These are phyloP conservation scores for Carassius carassius DNA, from an alignment of 2,113 vertebrate genomes.

Conservation along the genomic window DNA sequence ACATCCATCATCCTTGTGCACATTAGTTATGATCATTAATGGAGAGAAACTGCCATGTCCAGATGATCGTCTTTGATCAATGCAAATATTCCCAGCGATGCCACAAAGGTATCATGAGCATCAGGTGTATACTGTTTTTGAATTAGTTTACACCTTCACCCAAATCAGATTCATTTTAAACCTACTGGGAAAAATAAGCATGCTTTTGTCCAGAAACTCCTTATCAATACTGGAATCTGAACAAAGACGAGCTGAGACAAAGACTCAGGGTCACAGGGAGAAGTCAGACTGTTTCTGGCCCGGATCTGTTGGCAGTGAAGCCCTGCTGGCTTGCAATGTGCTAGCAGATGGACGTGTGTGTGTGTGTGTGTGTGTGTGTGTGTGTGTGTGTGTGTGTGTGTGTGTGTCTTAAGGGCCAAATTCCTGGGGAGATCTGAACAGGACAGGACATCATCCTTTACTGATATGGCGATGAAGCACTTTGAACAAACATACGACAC, in stretches of 20 bases:
- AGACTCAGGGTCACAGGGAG: not conserved
- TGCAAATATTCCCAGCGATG: not conserved
- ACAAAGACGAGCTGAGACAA: slow-evolving; percentile 9
- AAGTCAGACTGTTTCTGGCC: slow-evolving; percentile 8
- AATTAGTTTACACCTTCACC: no score
- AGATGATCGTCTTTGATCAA: not conserved
- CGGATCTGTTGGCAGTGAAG: not conserved
- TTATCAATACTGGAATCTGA: not conserved
- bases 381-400: not conserved
- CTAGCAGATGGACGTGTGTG: slow-evolving; percentile 49
- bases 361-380: slow-evolving; percentile 21
- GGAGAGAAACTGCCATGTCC: not conserved
- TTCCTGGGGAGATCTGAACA: not conserved
- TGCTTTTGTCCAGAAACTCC: not conserved
- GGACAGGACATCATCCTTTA: slow-evolving; percentile 29
- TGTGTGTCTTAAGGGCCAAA: slow-evolving; percentile 11
- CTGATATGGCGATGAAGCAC: slow-evolving; percentile 32
- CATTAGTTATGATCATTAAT: not conserved
- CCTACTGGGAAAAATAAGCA: not conserved
- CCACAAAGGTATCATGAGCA: not conserved
- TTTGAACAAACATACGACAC: slow-evolving; percentile 16
- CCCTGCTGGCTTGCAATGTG: slow-evolving; percentile 45
- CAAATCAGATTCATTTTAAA: not conserved
- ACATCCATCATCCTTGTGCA: not conserved
- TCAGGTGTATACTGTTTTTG: no score